Evolutionary conservation across 2,113 vertebrate genomes (phyloP), one percentile per base, ranked within the genome.

Genomic region (Thinocorus orbignyianus): DNA sequence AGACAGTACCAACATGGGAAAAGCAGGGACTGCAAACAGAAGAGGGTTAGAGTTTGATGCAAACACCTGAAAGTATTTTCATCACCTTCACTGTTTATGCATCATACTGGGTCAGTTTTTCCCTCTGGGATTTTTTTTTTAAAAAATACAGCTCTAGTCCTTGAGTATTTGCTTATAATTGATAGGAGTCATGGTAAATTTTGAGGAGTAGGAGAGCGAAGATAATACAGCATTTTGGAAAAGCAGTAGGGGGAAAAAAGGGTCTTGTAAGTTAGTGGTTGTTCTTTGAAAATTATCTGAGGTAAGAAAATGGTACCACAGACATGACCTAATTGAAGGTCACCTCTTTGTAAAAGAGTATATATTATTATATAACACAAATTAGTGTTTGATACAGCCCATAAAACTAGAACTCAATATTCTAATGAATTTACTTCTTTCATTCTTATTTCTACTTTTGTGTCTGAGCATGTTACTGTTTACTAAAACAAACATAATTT

Each of bases 391-490:
- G 52, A 92, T 65, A 73, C 15, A 73, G 24, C 46, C 74, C 74
- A 83, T 69, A 84, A 90, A 74, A 65, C n/a, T 25, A 70, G 24
- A 90, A 81, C 39, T 57, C 24, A 44, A 42, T 73, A 85, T 61
- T 88, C 18, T 79, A 78, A 88, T 68, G n/a, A 74, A 84, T 78
- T 83, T 73, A 33, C 39, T 73, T 81, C 65, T 87, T 83, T 74
- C 55, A 42, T 55, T 93, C 31, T 28, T 80, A 60, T 73, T 95
- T 83, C 55, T 86, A 10, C 69, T 64, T 81, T 80, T 93, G 19
- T 92, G 93, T 52, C 92, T 94, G 79, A 86, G 60, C 93, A 96
- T 66, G 93, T 96, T 92, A 61, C 64, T 96, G 76, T 97, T 97
- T 95, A 95, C 88, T 92, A 90, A 92, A 96, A 86, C 94, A 95